phyloP scores from a whole-genome alignment of 2,888 invertebrate genomes.

The Ischnura elegans region DNA sequence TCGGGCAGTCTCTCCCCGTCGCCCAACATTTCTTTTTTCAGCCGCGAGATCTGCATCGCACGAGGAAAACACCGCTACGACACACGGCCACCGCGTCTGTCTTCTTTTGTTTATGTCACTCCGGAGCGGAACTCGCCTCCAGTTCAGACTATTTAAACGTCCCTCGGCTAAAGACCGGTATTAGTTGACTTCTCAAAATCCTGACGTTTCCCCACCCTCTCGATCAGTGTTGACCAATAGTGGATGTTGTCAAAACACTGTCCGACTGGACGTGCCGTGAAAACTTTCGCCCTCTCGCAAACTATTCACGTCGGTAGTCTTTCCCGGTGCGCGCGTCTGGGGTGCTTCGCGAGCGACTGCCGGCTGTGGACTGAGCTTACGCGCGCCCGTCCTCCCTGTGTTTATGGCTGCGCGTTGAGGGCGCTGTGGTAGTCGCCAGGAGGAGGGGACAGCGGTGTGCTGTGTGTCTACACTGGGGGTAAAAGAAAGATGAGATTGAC shows the following conservation, averaged over 20 bases:
- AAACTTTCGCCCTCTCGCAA: not conserved
- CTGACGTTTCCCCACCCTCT: too few species aligned
- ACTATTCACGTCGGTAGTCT: not conserved
- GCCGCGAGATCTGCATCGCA: not conserved
- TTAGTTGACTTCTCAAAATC: too few species aligned
- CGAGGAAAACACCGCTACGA: not conserved
- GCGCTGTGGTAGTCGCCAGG: not conserved
- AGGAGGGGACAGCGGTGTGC: not conserved
- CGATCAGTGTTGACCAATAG: too few species aligned
- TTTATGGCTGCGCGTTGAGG: not conserved
- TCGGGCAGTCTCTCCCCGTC: slow-evolving; percentile 13
- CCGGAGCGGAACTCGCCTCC: not conserved
- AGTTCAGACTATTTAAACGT: too few species aligned
- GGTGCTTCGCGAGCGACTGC: not conserved
- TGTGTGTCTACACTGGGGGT: not conserved
- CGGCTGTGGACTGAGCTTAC: not conserved
- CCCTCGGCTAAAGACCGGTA: not conserved
- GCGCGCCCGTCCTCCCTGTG: not conserved
- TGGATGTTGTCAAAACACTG: not conserved
- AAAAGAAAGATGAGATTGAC: not conserved
- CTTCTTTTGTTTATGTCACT: not conserved
- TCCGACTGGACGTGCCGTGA: not conserved
- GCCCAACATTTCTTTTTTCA: not conserved
- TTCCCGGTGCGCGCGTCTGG: not conserved
- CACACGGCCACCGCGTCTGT: not conserved